These are phyloP conservation scores for Phortica magna DNA, from an alignment of 2,888 invertebrate species.

Conservation along the genomic window DNA sequence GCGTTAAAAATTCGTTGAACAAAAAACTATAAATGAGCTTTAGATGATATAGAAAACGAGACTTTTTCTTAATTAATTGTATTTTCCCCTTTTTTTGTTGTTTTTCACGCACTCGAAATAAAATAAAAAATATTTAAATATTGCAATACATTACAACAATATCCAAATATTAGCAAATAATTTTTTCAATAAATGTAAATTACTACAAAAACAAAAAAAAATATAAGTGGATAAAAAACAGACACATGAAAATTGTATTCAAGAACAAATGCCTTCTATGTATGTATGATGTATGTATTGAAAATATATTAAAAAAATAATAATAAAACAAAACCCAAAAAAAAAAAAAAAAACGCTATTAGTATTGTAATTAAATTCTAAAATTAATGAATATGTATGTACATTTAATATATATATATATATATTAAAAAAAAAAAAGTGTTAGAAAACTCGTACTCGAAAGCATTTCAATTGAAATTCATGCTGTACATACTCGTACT, in stretches of 20 bases:
- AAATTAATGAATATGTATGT: not conserved
- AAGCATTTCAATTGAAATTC: not conserved
- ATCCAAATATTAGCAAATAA: constrained; percentile 29
- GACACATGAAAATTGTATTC: constrained; percentile 49
- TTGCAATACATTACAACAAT: not conserved
- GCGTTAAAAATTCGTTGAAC: not conserved
- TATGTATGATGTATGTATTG: constrained; percentile 50
- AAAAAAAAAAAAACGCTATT: not conserved
- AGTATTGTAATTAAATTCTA: constrained; percentile 2
- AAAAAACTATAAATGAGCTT: too few species aligned
- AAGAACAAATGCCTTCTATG: constrained; percentile 52
- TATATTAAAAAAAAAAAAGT: too few species aligned
- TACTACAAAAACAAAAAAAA: constrained; percentile 15
- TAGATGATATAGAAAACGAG: not conserved
- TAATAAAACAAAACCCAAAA: not conserved
- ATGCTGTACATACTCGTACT: constrained; percentile 13
- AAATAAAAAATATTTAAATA: not conserved
- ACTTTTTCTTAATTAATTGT: not conserved
- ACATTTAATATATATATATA: too few species aligned
- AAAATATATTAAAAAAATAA: not conserved
- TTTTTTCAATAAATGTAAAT: not conserved
- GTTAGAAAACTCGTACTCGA: too few species aligned
- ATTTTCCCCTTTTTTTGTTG: not conserved
- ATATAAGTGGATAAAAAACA: constrained; percentile 48
- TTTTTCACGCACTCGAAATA: not conserved